Base-by-base conservation (phyloP, 2,113 vertebrate genomes). In the Oncorhynchus nerka region DNA sequence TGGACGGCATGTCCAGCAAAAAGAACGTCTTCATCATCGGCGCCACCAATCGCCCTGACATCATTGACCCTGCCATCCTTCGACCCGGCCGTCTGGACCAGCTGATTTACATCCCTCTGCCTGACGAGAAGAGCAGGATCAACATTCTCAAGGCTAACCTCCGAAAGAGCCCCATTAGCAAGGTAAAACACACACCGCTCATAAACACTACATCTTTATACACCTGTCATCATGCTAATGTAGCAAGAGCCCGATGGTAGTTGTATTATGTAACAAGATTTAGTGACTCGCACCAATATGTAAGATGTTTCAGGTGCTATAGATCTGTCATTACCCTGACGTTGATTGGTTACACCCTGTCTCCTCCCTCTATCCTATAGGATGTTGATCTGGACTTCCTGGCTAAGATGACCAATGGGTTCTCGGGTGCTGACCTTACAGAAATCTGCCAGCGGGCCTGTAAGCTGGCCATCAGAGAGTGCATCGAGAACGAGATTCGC, bases 1-100 rank as follows among this genome's bases (percentile, higher is more conserved):
- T 99, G 98, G 98, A 99, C 0, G 98, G 98, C 70, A 99, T 99
- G 98, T 98, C 97, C 79, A 99, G 97, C 92, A 99, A 99, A 92
- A 99, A 99, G 74, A 99, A 99, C 0, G 98, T 99, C 78, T 99
- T 99, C 92, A 99, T 99, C 89, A 99, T 99, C 0, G 97, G 98
- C 45, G 97, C 98, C 87, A 99, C 98, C 84, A 99, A 99, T 92
- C 92, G 98, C 81, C 97, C 98, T n/a, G 98, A 99, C 92, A 99
- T 99, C 89, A 99, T 99, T 12, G 98, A 99, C 87, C 97, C 98
- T 3, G 98, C 98, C 82, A 99, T 99, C 82, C 88, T 99, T 87
- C 94, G 98, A 82, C 98, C 98, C 0, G 98, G 98, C 1, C 96
- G 98, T 72, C 93, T 99, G 81, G 98, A 99, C 90, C 98, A 99